Conservation (phyloP, 2,888 invertebrate genomes). For the Caenorhabditis doughertyi region DNA sequence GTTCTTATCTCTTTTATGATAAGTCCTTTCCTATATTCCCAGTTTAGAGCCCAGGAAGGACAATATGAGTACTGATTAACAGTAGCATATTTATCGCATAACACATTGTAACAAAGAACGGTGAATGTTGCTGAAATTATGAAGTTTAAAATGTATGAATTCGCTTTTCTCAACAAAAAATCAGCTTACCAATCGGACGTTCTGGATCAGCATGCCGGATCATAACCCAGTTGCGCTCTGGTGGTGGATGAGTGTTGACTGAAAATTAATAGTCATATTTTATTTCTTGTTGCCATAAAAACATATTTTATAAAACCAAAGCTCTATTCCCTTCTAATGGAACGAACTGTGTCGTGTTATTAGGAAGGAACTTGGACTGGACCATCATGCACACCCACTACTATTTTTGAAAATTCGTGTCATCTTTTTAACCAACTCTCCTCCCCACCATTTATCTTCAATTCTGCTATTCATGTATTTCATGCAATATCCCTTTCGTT, state of each 20-base stretch:
- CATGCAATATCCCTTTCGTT: no score
- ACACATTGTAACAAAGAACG: constrained; percentile 99
- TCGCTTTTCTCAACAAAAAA: not conserved
- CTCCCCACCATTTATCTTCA: no score
- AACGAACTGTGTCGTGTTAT: no score
- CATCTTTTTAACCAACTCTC: no score
- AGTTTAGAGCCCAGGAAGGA: constrained; percentile 97
- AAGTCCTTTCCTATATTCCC: constrained; percentile 98
- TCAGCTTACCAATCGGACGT: constrained; percentile 79
- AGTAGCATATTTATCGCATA: constrained; percentile 99
- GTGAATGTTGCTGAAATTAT: constrained; percentile 87
- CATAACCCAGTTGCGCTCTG: constrained; percentile 78
- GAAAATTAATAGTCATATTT: constrained; percentile 56
- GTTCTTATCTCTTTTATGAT: constrained; percentile 95
- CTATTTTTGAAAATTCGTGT: no score
- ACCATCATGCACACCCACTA: no score
- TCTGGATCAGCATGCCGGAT: constrained; percentile 78
- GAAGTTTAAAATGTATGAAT: not conserved
- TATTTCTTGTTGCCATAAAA: no score
- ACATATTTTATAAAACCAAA: no score
- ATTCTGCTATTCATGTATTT: no score
- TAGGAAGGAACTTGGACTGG: no score
- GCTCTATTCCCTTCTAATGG: no score
- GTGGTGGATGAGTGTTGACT: constrained; percentile 77
- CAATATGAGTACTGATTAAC: constrained; percentile 98